Conservation (phyloP, 2,888 invertebrate genomes). For the Ceriagrion tenellum region DNA sequence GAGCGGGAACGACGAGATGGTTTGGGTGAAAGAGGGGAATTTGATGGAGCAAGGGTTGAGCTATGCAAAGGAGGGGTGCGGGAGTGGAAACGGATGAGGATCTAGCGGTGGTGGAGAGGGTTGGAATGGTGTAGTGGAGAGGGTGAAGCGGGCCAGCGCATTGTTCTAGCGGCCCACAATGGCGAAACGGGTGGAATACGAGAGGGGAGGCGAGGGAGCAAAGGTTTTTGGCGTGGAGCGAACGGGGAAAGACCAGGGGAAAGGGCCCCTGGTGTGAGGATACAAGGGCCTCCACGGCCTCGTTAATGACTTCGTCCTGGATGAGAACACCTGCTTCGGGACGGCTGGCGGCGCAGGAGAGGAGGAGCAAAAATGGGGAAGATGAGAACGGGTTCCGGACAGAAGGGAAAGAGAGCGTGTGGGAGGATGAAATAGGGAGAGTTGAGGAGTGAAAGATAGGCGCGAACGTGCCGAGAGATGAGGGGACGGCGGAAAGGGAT, state of each 20-base stretch:
- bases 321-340: conserved; percentile 62
- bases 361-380: not conserved
- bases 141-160: not conserved
- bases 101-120: too few relatives aligned
- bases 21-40: not conserved
- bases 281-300: conserved; percentile 52
- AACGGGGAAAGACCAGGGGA: not conserved
- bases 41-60: not conserved
- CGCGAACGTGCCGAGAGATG: not conserved
- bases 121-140: not conserved
- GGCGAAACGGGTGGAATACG: not conserved
- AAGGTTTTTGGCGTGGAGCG: too few relatives aligned
- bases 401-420: not conserved
- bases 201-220: not conserved
- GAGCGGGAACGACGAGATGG: not conserved
- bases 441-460: not conserved
- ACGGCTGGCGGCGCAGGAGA: not conserved
- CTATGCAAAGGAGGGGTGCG: not conserved
- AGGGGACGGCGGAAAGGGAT: not conserved
- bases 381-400: not conserved
- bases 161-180: conserved; percentile 51
- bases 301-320: conserved; percentile 49
- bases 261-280: conserved; percentile 43
- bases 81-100: not conserved
- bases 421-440: not conserved